Conservation (phyloP, 1,140 invertebrate genomes). For the Tetragnatha versicolor region DNA sequence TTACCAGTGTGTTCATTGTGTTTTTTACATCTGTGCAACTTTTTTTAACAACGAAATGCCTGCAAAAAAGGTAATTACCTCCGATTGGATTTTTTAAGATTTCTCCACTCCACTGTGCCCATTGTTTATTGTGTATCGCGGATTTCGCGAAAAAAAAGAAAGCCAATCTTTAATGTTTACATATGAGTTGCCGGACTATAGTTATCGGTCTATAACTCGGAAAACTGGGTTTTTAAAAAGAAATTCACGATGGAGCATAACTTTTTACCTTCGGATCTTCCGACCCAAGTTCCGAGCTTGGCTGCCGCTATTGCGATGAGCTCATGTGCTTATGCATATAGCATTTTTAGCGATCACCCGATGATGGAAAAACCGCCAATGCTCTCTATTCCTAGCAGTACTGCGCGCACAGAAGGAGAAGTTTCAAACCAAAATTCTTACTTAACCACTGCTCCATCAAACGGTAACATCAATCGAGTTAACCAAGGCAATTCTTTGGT, state of each 20-base stretch:
- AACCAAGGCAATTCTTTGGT: neutral
- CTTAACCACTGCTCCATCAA: slow-evolving; percentile 38
- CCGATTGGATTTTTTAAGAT: slow-evolving; percentile 14
- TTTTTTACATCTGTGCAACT: slow-evolving; percentile 10
- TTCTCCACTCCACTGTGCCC: slow-evolving; percentile 14
- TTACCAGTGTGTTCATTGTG: slow-evolving; percentile 33
- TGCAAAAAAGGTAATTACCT: slow-evolving; percentile 23
- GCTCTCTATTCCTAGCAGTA: slow-evolving; percentile 45
- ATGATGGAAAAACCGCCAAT: slow-evolving; percentile 53
- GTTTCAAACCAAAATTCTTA: slow-evolving; percentile 44
- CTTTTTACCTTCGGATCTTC: slow-evolving; percentile 51
- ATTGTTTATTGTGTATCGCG: slow-evolving; percentile 55
- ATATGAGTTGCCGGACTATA: slow-evolving; percentile 13
- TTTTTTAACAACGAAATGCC: slow-evolving; percentile 9
- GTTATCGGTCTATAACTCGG: slow-evolving; percentile 41
- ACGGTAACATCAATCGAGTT: slow-evolving; percentile 32
- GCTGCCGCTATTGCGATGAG: slow-evolving; percentile 55
- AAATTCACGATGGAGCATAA: slow-evolving; percentile 51
- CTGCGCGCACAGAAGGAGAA: slow-evolving; percentile 48
- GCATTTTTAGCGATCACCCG: slow-evolving; percentile 51
- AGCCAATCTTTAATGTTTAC: slow-evolving; percentile 44
- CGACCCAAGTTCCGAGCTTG: slow-evolving; percentile 53
- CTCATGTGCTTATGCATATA: slow-evolving; percentile 54
- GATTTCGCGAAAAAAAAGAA: slow-evolving; percentile 44
- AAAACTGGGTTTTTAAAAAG: slow-evolving; percentile 28